Percentiles rank a stretch among this genome's conserved stretches.
Conservation (phyloP, 2,888 invertebrate species). For the Seira sanloemensis region DNA sequence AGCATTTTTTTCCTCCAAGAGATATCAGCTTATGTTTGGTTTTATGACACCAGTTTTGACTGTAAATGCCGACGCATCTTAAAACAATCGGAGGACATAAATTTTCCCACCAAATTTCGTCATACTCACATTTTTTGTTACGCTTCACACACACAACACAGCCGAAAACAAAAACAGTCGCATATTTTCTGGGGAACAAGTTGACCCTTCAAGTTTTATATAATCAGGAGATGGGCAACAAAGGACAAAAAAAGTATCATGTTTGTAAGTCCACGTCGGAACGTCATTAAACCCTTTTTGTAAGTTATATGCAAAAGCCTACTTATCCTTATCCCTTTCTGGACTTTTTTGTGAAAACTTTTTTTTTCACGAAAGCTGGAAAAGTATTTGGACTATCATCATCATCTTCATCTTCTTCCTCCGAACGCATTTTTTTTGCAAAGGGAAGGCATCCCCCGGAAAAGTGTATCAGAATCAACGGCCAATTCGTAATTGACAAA, state of each 20-base stretch:
- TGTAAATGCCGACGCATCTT: conserved; percentile 13
- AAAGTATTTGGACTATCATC: too few relatives aligned
- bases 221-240: too few relatives aligned
- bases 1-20: background rate
- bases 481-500: background rate
- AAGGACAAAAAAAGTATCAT: background rate
- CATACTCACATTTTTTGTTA: conserved; percentile 3
- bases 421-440: background rate
- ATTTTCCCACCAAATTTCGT: conserved; percentile 16
- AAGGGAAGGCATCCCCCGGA: background rate
- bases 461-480: background rate
- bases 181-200: conserved; percentile 1
- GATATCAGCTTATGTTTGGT: background rate
- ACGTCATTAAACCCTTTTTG: background rate
- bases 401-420: too few relatives aligned
- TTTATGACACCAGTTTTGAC: conserved; percentile 11
- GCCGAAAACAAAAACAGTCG: background rate
- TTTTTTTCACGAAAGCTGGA: too few relatives aligned
- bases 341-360: too few relatives aligned
- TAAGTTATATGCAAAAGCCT: too few relatives aligned
- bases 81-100: conserved; percentile 12
- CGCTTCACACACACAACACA: background rate
- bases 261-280: background rate
- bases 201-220: background rate
- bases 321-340: too few relatives aligned